A percentile compares a stretch with the other conserved stretches of the same genome.
Conservation (phyloP, 2,888 invertebrate genomes). For the Rhamnusium bicolor region DNA sequence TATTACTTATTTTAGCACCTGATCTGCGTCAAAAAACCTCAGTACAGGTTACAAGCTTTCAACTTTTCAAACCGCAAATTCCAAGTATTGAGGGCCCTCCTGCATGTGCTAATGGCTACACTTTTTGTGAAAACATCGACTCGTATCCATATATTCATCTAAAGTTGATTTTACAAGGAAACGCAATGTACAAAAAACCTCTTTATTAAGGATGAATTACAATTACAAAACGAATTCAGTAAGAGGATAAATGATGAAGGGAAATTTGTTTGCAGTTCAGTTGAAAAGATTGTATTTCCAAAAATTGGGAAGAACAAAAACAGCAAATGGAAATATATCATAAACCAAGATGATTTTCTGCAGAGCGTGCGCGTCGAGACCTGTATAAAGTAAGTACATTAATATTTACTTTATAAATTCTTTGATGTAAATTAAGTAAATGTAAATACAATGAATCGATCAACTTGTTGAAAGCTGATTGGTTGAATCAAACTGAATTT, state of each 20-base stretch:
- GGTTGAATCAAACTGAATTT: too few relatives aligned
- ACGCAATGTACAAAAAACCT: slow-evolving; percentile 43
- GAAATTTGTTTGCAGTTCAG: slow-evolving; percentile 61
- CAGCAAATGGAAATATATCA: slow-evolving; percentile 79
- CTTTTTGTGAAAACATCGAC: slow-evolving; percentile 70
- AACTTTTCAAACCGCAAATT: neutral
- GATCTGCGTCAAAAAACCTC: too few relatives aligned
- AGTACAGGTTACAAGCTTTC: neutral
- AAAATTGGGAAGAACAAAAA: slow-evolving; percentile 75
- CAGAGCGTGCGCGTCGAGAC: slow-evolving; percentile 84
- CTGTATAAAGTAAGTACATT: slow-evolving; percentile 71
- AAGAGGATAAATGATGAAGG: slow-evolving; percentile 47
- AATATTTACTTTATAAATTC: too few relatives aligned
- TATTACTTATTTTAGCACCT: too few relatives aligned
- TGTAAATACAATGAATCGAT: too few relatives aligned
- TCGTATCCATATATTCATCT: slow-evolving; percentile 69
- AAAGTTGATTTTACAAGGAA: slow-evolving; percentile 60
- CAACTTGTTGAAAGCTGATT: too few relatives aligned
- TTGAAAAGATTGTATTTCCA: slow-evolving; percentile 76
- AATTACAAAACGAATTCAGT: slow-evolving; percentile 35
- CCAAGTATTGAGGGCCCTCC: slow-evolving; percentile 51
- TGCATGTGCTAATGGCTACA: slow-evolving; percentile 60
- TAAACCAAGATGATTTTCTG: slow-evolving; percentile 75
- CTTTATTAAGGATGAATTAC: slow-evolving; percentile 54
- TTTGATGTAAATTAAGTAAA: too few relatives aligned